phyloP scores from a whole-genome alignment of 2,797 vertebrate genomes.

The Choloepus didactylus region DNA sequence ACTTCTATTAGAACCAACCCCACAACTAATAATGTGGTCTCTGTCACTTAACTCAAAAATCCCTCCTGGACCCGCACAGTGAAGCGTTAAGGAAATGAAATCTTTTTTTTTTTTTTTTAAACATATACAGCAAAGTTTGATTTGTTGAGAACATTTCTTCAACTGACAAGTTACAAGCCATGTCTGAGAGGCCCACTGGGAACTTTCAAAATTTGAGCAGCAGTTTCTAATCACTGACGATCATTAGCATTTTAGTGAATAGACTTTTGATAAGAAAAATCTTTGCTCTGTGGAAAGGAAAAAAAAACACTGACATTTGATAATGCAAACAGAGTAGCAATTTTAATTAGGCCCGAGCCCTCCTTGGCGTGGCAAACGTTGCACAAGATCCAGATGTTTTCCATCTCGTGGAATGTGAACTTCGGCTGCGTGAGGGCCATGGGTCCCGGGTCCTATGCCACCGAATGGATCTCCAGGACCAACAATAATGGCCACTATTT shows the following conservation, averaged over 20 bases:
- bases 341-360: slow-evolving; percentile 82
- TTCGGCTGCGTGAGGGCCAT: not conserved
- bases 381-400: slow-evolving; percentile 62
- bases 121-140: slow-evolving; percentile 87
- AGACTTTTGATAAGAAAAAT: slow-evolving; percentile 89
- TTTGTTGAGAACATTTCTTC: slow-evolving; percentile 88
- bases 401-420: slow-evolving; percentile 6
- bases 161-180: slow-evolving; percentile 89
- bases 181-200: slow-evolving; percentile 89
- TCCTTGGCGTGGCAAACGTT: not conserved
- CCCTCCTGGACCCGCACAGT: slow-evolving; percentile 87
- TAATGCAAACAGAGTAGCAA: slow-evolving; percentile 79
- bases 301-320: slow-evolving; percentile 80
- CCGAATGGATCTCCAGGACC: not conserved
- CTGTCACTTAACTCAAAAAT: slow-evolving; percentile 87
- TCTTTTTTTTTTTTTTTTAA: slow-evolving; percentile 76
- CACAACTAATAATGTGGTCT: slow-evolving; percentile 86
- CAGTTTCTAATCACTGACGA: slow-evolving; percentile 90
- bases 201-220: slow-evolving; percentile 89
- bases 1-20: slow-evolving; percentile 84
- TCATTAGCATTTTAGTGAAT: slow-evolving; percentile 90
- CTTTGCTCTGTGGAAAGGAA: slow-evolving; percentile 82
- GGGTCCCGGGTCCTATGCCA: not conserved
- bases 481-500: not conserved
- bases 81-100: slow-evolving; percentile 90